Evolutionary conservation across 2,888 invertebrate species (phyloP), one percentile per base, ranked within the genome.

Genomic region (Euzetes globulus): DNA sequence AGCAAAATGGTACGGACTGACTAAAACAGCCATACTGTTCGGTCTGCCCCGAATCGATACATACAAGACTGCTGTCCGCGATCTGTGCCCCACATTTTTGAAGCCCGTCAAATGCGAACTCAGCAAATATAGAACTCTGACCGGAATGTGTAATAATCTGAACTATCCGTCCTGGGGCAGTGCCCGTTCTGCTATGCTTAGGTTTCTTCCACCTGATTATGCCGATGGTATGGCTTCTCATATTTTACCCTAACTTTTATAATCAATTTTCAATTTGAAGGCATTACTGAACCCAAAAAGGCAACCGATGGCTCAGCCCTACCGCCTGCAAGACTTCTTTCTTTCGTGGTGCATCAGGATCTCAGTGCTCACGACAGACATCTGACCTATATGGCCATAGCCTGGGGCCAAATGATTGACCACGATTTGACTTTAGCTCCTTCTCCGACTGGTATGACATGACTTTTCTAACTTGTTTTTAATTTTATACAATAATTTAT

Each of bases 401-500:
- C 92, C 5, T 94, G 91, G 87, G 93, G 92, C 0, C 92, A 93
- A 84, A 92, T 94, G 83, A 80, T 93, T 27, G 92, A 92, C 82
- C 93, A 93, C 79, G 93, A 93, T 78, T 88, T 93, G 75, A 92
- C 92, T 0, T 90, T 91, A 11, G 92, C 92, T 0, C 92, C 92
- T 7, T 75, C 77, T 17, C 75, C 79, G 25, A 77, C 77, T 7
- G 79, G 78, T 77, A 73, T 33, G 33, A 33, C 33, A 7, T 33
- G 33, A 58, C n/a, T n/a, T n/a, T n/a, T 72, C 13, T 50, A 33
- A 19, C 6, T 60, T 50, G 33, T 19, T 72, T 60, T 72, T 72
- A 17, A 63, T 27, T n/a, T n/a, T n/a, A n/a, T n/a, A n/a, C n/a
- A 25, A 45, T 19, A 2, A n/a, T 25, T 33, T 37, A 33, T 17